Percentiles rank a stretch among this genome's conserved stretches.
These are phyloP conservation scores for Salvelinus fontinalis DNA, from an alignment of 2,113 vertebrate genomes.

Conservation along the genomic window DNA sequence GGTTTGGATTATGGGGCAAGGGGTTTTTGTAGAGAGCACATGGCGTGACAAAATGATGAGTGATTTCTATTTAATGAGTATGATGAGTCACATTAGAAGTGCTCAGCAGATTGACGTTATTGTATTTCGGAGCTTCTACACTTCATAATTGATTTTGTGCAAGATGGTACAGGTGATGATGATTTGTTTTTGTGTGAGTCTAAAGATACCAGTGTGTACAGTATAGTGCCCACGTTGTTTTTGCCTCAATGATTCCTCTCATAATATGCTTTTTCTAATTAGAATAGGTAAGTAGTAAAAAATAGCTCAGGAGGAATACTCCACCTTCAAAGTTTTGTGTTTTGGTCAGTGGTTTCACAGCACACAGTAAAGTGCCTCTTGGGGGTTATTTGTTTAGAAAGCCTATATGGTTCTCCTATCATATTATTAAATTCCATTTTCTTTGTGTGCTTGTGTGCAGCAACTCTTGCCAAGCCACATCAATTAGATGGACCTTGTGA, in stretches of 20 bases:
- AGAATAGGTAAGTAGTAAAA: too few species aligned
- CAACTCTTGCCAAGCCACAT: neutral
- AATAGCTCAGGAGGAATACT: neutral
- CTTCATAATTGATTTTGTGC: constrained; percentile 36
- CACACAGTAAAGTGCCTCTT: neutral
- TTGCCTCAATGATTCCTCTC: neutral
- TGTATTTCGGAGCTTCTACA: constrained; percentile 10
- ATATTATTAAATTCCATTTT: neutral
- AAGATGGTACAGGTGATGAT: constrained; percentile 20
- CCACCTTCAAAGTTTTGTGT: neutral
- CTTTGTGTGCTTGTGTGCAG: neutral
- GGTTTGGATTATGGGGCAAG: constrained; percentile 22
- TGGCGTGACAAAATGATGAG: constrained; percentile 48
- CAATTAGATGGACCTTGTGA: constrained; percentile 49
- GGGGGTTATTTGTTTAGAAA: neutral
- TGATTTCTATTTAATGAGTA: constrained; percentile 56
- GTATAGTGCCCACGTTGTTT: constrained; percentile 18
- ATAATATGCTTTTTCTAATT: neutral
- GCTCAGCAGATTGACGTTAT: constrained; percentile 21
- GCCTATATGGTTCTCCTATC: constrained; percentile 20
- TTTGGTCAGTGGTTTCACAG: neutral
- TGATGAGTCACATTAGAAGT: constrained; percentile 56
- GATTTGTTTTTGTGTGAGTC: constrained; percentile 18
- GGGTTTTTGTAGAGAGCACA: constrained; percentile 26
- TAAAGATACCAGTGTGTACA: constrained; percentile 4